Evolutionary conservation across 2,113 vertebrate genomes (phyloP).

Genomic region (Eira barbara): DNA sequence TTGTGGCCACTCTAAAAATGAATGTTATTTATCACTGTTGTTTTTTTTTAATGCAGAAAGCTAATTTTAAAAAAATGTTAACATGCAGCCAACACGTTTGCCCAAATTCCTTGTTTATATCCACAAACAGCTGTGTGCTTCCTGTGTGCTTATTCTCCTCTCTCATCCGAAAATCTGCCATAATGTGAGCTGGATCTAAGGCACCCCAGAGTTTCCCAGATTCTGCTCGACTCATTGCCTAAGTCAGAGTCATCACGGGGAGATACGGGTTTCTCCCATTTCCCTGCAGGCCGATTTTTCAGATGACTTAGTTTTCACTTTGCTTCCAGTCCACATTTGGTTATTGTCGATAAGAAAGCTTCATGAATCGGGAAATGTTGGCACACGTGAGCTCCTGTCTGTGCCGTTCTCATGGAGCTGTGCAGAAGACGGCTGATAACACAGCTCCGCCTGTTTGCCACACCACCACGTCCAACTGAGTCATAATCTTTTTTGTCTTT

Average conservation of each 20-base stretch:
- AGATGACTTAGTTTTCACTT: not conserved
- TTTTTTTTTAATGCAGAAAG: not conserved
- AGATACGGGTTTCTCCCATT: not conserved
- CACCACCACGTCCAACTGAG: not conserved
- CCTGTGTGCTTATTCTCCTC: not conserved
- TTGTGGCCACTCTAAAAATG: not conserved
- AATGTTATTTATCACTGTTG: not conserved
- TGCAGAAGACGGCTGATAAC: not conserved
- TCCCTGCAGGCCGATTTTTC: not conserved
- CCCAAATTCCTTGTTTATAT: not conserved
- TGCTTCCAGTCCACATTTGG: not conserved
- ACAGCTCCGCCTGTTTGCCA: not conserved
- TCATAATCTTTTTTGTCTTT: slow-evolving; percentile 58
- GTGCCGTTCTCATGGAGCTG: not conserved
- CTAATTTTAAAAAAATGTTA: not conserved
- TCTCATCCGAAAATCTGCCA: not conserved
- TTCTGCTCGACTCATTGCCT: not conserved
- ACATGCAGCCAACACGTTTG: not conserved
- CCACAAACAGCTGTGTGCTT: not conserved
- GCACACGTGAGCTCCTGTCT: fast-evolving
- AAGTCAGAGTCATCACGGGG: not conserved
- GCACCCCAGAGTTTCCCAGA: not conserved
- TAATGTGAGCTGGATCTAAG: not conserved
- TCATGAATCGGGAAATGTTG: not conserved
- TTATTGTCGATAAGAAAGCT: not conserved